Percentiles rank a stretch among this genome's conserved stretches.
Conservation (phyloP, 1,140 invertebrate species). For the Rhizoglyphus robini region DNA sequence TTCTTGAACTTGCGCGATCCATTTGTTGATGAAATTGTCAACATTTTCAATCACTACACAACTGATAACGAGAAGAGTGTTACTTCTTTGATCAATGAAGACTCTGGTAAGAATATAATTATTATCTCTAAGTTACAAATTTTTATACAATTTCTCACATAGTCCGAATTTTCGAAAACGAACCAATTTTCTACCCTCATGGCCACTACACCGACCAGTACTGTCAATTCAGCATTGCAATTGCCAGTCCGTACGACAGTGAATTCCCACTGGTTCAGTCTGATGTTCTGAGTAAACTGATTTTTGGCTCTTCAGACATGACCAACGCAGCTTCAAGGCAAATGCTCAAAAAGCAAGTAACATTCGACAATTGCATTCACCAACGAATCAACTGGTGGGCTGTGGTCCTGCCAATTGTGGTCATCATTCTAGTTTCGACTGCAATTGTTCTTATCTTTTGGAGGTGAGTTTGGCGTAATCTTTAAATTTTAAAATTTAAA, state of each 20-base stretch:
- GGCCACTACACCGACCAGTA: not conserved
- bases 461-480: not conserved
- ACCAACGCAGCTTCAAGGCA: too few species aligned
- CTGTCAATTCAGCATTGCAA: constrained; percentile 1
- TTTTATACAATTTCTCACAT: not conserved
- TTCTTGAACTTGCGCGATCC: not conserved
- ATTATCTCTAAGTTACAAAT: not conserved
- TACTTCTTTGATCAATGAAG: not conserved
- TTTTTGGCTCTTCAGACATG: constrained; percentile 1
- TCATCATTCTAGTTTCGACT: not conserved
- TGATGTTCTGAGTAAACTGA: not conserved
- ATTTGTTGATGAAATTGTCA: not conserved
- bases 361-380: not conserved
- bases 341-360: not conserved
- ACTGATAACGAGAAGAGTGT: not conserved
- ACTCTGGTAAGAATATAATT: not conserved
- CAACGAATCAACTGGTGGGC: not conserved
- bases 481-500: not conserved
- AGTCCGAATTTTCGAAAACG: not conserved
- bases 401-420: not conserved
- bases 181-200: not conserved
- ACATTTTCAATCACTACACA: not conserved
- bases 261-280: not conserved
- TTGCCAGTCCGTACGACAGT: not conserved
- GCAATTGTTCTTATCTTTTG: not conserved